phyloP scores from a whole-genome alignment of 2,113 vertebrate species.

The Semnornis frantzii region DNA sequence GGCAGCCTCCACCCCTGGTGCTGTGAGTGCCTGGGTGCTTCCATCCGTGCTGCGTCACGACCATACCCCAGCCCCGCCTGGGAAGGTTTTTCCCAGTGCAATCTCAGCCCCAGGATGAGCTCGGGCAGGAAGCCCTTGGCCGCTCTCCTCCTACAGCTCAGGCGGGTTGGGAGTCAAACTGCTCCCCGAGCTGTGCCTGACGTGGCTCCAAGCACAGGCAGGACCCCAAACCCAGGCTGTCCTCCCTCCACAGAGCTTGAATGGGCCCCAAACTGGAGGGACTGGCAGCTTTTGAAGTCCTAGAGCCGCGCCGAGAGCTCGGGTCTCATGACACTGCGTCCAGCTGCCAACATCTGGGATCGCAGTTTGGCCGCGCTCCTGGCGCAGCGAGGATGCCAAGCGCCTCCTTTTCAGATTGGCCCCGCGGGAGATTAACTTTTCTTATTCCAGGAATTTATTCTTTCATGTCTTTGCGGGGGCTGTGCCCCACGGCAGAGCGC shows the following conservation, averaged over 20 bases:
- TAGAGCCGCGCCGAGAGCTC: background rate
- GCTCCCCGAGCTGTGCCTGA: background rate
- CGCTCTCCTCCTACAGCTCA: background rate
- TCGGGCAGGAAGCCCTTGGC: background rate
- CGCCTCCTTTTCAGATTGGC: constrained; percentile 16
- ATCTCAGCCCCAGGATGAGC: background rate
- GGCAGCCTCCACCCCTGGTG: background rate
- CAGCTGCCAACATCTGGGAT: constrained; percentile 67
- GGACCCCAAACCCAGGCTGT: background rate
- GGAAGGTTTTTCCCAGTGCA: background rate
- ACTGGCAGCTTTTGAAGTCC: constrained; percentile 41
- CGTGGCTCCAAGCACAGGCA: accelerated
- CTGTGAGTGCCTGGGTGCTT: background rate
- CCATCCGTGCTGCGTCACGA: accelerated
- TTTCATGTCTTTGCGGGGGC: constrained; percentile 56
- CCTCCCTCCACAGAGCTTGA: background rate
- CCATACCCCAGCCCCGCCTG: accelerated
- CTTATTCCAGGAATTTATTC: constrained; percentile 64
- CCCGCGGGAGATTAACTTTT: constrained; percentile 45
- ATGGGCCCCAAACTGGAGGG: background rate
- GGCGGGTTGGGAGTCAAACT: background rate
- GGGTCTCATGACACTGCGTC: constrained; percentile 31
- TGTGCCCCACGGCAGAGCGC: background rate
- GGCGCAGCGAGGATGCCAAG: constrained; percentile 37
- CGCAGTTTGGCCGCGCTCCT: constrained; percentile 43